Base-by-base conservation (phyloP, 2,797 vertebrate genomes). In the Cossypha caffra region DNA sequence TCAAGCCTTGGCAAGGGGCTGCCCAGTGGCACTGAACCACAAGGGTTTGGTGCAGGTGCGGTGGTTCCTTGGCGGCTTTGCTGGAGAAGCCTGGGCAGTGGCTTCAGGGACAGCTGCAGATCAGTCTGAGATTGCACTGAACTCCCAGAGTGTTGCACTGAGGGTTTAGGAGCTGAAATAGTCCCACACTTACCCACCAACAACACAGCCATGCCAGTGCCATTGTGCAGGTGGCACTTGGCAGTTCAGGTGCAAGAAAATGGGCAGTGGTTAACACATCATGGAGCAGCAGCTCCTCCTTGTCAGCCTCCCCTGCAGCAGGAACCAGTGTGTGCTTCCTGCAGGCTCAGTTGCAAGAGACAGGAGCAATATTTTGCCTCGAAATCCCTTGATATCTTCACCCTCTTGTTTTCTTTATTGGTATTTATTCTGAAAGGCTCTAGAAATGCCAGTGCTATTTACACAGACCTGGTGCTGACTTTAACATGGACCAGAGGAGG, bases 361-460 rank as follows among this genome's bases (percentile, higher is more conserved):
- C 0, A 0, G 20, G 81, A 67, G 47, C 55, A 68, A 4, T 37
- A 55, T 67, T 80, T 80, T 74, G 75, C 74, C 45, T 77, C 20
- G 1, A 89, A 92, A 89, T 89, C 92, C 78, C 72, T 83, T 3
- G 6, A 64, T 38, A 6, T 83, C 67, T 52, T 80, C 64, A 83
- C 84, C 40, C 42, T 8, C 21, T 93, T 87, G 61, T 94, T 96
- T 93, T 94, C 81, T 91, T 92, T 80, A 87, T 91, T 89, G 71
- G 28, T 68, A 47, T 95, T 96, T 96, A 85, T 92, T 96, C 72
- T 83, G 92, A 88, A 91, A 51, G 76, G 69, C 88, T 82, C 50
- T 86, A 61, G 92, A 95, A 95, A 96, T 92, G 83, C 16, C 93
- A 91, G 67, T 61, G 63, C 68, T 87, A 67, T 96, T 95, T 95